A percentile compares a stretch with the other conserved stretches of the same genome.
phyloP scores from a whole-genome alignment of 2,888 invertebrate species.

The Tipula confusa region DNA sequence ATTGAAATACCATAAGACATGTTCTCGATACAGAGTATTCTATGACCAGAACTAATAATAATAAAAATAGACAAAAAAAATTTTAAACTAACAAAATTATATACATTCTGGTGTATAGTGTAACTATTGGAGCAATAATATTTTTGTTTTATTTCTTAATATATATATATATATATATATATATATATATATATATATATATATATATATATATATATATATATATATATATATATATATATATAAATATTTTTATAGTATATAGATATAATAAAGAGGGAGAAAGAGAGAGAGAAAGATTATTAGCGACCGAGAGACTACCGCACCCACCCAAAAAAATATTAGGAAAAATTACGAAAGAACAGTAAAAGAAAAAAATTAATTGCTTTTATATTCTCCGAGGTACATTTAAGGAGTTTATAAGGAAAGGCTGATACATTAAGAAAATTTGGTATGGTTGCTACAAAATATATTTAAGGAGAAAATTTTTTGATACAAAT shows the following conservation, averaged over 20 bases:
- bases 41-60: conserved; percentile 12
- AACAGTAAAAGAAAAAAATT: conserved; percentile 16
- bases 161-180: too few relatives aligned
- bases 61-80: neutral
- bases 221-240: too few relatives aligned
- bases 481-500: neutral
- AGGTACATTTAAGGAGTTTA: conserved; percentile 26
- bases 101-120: neutral
- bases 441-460: neutral
- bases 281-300: too few relatives aligned
- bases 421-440: neutral
- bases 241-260: too few relatives aligned
- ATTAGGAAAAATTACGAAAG: neutral
- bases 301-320: too few relatives aligned
- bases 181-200: too few relatives aligned
- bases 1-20: neutral
- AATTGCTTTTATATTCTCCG: conserved; percentile 28
- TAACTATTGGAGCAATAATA: neutral
- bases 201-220: too few relatives aligned
- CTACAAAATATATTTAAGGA: neutral
- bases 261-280: too few relatives aligned
- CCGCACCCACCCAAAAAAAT: neutral
- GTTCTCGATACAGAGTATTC: conserved; percentile 9
- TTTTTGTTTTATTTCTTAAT: neutral
- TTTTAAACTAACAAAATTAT: conserved; percentile 3